Base-by-base conservation (phyloP, 1,140 invertebrate genomes). In the Oreohelix idahoensis region DNA sequence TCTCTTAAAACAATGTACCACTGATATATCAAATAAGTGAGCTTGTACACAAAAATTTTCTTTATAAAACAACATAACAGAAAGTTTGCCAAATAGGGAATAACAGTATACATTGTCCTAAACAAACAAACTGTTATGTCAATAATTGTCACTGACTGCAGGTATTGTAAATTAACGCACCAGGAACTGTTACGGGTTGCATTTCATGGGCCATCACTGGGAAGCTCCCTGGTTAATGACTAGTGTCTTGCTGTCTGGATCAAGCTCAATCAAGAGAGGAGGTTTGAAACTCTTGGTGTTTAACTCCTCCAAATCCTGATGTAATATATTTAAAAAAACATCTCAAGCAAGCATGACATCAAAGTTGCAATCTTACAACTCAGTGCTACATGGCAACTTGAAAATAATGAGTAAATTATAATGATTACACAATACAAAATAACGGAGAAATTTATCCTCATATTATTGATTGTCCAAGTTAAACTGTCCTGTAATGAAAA, bases 301-400 rank as follows among this genome's bases (percentile, higher is more conserved):
- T 4, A 89, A 4, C 17, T 80, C 66, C 17, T 87, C 86, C 71
- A 90, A 83, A 66, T 81, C 88, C 89, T 90, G 86, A 53, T 39
- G 71, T 36, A 36, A 58, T 58, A 23, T 15, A 58, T 20, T n/a
- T 10, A 58, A 58, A 20, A 23, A 58, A 58, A 58, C 10, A 58
- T 58, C 10, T n/a, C 15, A 45, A 45, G 5, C 42, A 45, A n/a
- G 42, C 5, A 45, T 8, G 42, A 8, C 42, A 45, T 15, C 42
- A 45, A 45, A 8, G 15, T 15, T 15, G 15, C 42, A 45, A 45
- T n/a, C n/a, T n/a, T n/a, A n/a, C n/a, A n/a, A n/a, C n/a, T n/a
- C n/a, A n/a, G n/a, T n/a, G n/a, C 42, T 45, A 45, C 42, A 45
- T 45, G 42, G 15, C 42, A 8, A 45, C n/a, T n/a, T 45, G 42